Evolutionary conservation across 2,888 invertebrate species (phyloP), one percentile per base, ranked within the genome.

Genomic region (Amblyjoppa fuscipennis): DNA sequence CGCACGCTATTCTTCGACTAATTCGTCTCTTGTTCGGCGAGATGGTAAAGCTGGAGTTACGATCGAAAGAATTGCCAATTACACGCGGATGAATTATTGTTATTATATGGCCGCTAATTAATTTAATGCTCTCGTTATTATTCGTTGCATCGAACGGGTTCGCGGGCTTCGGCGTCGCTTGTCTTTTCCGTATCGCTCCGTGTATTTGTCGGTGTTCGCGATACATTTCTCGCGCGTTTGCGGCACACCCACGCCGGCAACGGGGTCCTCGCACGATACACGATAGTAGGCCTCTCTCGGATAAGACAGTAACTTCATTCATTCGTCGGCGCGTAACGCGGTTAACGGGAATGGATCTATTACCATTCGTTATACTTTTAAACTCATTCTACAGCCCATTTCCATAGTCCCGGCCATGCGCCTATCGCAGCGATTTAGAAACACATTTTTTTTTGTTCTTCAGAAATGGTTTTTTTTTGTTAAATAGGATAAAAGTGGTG

Each of bases 241-340:
- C 41, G 34, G 64, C 75, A 64, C 80, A 61, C 80, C 69, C 83
- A 80, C 83, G 70, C 75, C 31, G 41, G 25, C 34, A 6, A 51
- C 70, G 64, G 64, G 73, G 34, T 71, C 69, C 75, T 76, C 51
- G 61, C 31, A 3, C 84, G 69, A 69, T 73, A 75, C 51, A 59
- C 73, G 34, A 61, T 20, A 16, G 61, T 83, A 66, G 70, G 83
- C 81, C 71, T 78, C 83, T 82, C 86, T 87, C 87, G 66, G 83
- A 49, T 75, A 78, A 85, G 74, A 82, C 91, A 91, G 91, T 91
- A 89, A 88, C 85, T 90, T 89, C 91, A 91, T 91, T 91, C 91
- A 91, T 91, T 87, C 74, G 85, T 85, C 74, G 85, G 64, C 77
- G 76, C 80, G 91, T 89, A 87, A 90, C 87, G 84, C 89, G 88